Evolutionary conservation across 2,113 vertebrate species (phyloP).

Genomic region (Micronycteris hirsuta): DNA sequence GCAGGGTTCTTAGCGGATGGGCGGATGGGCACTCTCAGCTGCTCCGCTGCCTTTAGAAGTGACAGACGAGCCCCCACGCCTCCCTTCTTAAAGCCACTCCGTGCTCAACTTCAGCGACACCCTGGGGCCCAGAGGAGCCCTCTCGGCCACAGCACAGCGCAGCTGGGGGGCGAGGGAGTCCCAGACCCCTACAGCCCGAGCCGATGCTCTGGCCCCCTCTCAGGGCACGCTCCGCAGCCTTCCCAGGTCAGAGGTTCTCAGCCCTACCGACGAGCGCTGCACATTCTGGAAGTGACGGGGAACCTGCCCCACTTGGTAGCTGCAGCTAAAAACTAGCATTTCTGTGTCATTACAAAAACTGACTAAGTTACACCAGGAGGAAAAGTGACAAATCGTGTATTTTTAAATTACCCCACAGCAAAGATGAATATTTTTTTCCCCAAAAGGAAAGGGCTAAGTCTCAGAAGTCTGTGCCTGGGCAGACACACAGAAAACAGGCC

Average conservation of each 20-base stretch:
- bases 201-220: neutral
- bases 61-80: neutral
- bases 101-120: neutral
- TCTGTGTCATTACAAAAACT: neutral
- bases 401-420: neutral
- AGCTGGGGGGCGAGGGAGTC: accelerated
- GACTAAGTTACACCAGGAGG: neutral
- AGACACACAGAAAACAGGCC: neutral
- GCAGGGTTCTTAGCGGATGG: neutral
- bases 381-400: neutral
- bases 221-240: neutral
- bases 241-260: neutral
- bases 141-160: neutral
- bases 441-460: neutral
- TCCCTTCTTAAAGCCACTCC: neutral
- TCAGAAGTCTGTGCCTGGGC: neutral
- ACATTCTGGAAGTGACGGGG: neutral
- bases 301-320: neutral
- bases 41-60: neutral
- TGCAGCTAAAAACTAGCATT: neutral
- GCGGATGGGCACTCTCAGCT: neutral
- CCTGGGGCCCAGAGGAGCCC: too few species aligned
- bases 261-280: neutral
- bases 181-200: neutral
- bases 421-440: neutral